A percentile compares a stretch with the other conserved stretches of the same genome.
Evolutionary conservation across 1,140 invertebrate genomes (phyloP).

Genomic region (Camponotus floridanus): DNA sequence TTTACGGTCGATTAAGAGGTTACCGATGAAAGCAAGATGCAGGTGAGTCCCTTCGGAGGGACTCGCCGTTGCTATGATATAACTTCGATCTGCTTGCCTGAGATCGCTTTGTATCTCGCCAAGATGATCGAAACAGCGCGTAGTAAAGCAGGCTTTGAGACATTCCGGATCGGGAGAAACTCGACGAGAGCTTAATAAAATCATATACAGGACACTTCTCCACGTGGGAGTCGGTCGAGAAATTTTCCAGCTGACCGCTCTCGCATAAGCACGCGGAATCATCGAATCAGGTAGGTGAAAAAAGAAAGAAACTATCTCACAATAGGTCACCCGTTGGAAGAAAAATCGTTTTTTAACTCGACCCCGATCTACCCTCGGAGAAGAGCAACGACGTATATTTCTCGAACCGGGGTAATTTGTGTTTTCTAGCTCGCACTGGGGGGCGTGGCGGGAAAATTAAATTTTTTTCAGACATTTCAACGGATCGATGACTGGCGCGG

Average conservation of each 20-base stretch:
- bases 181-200: slow-evolving; percentile 77
- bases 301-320: slow-evolving; percentile 63
- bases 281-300: slow-evolving; percentile 68
- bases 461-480: slow-evolving; percentile 67
- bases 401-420: slow-evolving; percentile 77
- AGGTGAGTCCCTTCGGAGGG: slow-evolving; percentile 63
- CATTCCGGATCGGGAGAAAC: slow-evolving; percentile 2
- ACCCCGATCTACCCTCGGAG: slow-evolving; percentile 35
- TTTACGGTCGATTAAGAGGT: slow-evolving; percentile 71
- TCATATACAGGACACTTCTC: slow-evolving; percentile 81
- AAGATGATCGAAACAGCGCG: slow-evolving; percentile 3
- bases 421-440: slow-evolving; percentile 69
- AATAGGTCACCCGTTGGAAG: slow-evolving; percentile 64
- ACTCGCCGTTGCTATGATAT: slow-evolving; percentile 13
- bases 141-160: slow-evolving; percentile 45
- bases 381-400: slow-evolving; percentile 74
- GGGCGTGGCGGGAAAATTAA: slow-evolving; percentile 80
- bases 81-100: slow-evolving; percentile 38
- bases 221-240: slow-evolving; percentile 81
- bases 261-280: slow-evolving; percentile 37
- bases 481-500: slow-evolving; percentile 28
- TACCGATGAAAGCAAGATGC: slow-evolving; percentile 54
- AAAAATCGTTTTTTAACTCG: slow-evolving; percentile 83
- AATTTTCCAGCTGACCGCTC: slow-evolving; percentile 83
- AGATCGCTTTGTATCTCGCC: slow-evolving; percentile 43